Evolutionary conservation across 2,113 vertebrate species (phyloP).

Genomic region (Isichthys henryi): DNA sequence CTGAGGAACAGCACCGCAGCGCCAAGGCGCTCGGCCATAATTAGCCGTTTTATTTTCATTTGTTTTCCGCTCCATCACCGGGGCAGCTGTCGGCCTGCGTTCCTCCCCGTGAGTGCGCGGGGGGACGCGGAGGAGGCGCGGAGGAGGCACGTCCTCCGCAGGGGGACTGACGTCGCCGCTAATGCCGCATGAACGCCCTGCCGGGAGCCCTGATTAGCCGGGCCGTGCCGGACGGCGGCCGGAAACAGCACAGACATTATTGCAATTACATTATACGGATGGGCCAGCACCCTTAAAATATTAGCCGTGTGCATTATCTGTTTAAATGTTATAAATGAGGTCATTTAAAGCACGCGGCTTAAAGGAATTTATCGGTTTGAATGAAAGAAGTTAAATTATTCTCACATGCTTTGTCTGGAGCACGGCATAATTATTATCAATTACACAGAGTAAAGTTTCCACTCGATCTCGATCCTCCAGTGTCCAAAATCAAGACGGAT

Average conservation of each 20-base stretch:
- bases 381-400: slow-evolving; percentile 45
- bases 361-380: slow-evolving; percentile 49
- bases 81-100: slow-evolving; percentile 29
- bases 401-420: slow-evolving; percentile 29
- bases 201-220: slow-evolving; percentile 25
- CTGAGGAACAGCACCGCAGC: slow-evolving; percentile 54
- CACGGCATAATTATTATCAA: slow-evolving; percentile 26
- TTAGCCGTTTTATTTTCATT: slow-evolving; percentile 64
- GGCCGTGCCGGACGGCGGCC: slow-evolving; percentile 34
- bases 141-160: neutral
- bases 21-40: slow-evolving; percentile 55
- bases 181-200: neutral
- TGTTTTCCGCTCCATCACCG: slow-evolving; percentile 52
- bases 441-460: slow-evolving; percentile 22
- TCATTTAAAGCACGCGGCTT: slow-evolving; percentile 40
- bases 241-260: slow-evolving; percentile 41
- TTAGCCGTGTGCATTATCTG: slow-evolving; percentile 50
- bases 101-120: neutral
- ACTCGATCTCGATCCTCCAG: slow-evolving; percentile 9
- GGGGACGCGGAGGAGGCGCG: neutral
- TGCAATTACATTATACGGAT: slow-evolving; percentile 50
- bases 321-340: slow-evolving; percentile 55
- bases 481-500: slow-evolving; percentile 22
- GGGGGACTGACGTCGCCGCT: neutral
- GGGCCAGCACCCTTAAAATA: slow-evolving; percentile 51